Evolutionary conservation across 2,888 invertebrate species (phyloP).

Genomic region (Tetragonula carbonaria): DNA sequence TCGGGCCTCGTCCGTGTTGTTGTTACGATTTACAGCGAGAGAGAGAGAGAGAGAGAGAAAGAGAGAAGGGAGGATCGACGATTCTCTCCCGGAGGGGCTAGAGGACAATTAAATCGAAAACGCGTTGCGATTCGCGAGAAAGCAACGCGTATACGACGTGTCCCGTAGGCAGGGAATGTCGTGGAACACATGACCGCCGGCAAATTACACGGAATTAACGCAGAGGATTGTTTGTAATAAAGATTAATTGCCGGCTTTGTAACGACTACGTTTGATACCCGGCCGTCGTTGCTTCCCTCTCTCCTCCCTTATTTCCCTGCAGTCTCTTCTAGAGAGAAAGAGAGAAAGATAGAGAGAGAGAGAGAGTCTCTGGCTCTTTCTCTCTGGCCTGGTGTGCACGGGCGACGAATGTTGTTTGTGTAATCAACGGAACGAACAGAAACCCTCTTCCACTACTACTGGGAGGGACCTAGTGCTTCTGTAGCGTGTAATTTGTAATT

Average conservation of each 20-base stretch:
- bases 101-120: slow-evolving; percentile 51
- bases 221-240: slow-evolving; percentile 77
- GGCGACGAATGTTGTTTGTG: slow-evolving; percentile 76
- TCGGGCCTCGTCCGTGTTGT: neutral
- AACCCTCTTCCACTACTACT: slow-evolving; percentile 66
- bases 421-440: slow-evolving; percentile 78
- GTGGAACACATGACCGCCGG: slow-evolving; percentile 64
- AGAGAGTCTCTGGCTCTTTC: slow-evolving; percentile 13
- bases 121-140: slow-evolving; percentile 40
- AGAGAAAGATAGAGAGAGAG: no score
- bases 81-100: neutral
- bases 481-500: slow-evolving; percentile 79
- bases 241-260: slow-evolving; percentile 77
- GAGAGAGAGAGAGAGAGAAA: no score
- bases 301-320: slow-evolving; percentile 34
- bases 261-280: slow-evolving; percentile 69
- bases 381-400: slow-evolving; percentile 1
- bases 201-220: slow-evolving; percentile 76
- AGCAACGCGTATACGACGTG: slow-evolving; percentile 37
- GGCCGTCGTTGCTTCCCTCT: slow-evolving; percentile 41
- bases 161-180: slow-evolving; percentile 43
- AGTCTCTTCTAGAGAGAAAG: neutral
- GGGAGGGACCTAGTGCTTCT: slow-evolving; percentile 63
- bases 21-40: neutral
- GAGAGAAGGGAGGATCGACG: neutral